Evolutionary conservation across 2,888 invertebrate genomes (phyloP).

Genomic region (Phlogophora meticulosa): DNA sequence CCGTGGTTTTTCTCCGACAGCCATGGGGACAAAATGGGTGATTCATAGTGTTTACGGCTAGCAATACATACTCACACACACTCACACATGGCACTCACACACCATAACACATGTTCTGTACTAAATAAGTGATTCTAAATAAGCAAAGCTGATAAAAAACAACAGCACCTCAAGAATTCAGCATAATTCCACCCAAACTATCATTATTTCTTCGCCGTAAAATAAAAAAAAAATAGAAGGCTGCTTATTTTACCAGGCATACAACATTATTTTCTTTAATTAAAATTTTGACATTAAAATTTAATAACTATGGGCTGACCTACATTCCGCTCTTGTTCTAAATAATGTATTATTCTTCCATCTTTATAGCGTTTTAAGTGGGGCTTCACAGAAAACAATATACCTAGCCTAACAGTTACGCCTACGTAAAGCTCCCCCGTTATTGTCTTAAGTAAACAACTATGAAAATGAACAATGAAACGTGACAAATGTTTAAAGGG

Average conservation of each 20-base stretch:
- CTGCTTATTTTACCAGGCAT: constrained; percentile 20
- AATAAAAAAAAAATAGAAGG: constrained; percentile 39
- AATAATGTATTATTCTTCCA: constrained; percentile 11
- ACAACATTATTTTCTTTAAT: constrained; percentile 25
- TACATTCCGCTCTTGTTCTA: constrained; percentile 23
- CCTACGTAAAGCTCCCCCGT: background rate
- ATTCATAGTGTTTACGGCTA: constrained; percentile 40
- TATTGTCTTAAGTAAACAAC: constrained; percentile 15
- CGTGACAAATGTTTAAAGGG: background rate
- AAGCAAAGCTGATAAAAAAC: constrained; percentile 18
- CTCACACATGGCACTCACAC: background rate
- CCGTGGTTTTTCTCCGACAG: constrained; percentile 23
- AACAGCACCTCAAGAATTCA: constrained; percentile 26
- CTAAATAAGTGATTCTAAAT: background rate
- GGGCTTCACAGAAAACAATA: background rate
- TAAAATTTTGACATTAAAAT: constrained; percentile 31
- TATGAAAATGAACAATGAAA: constrained; percentile 2
- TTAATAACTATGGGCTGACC: constrained; percentile 23
- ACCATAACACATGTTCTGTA: background rate
- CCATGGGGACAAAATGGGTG: constrained; percentile 33
- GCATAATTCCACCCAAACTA: constrained; percentile 22
- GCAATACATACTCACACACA: constrained; percentile 11
- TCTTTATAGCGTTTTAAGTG: background rate
- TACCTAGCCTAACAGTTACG: background rate
- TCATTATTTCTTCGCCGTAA: constrained; percentile 18